These are phyloP conservation scores for Menura novaehollandiae DNA, from an alignment of 2,113 vertebrate genomes.

Conservation along the genomic window DNA sequence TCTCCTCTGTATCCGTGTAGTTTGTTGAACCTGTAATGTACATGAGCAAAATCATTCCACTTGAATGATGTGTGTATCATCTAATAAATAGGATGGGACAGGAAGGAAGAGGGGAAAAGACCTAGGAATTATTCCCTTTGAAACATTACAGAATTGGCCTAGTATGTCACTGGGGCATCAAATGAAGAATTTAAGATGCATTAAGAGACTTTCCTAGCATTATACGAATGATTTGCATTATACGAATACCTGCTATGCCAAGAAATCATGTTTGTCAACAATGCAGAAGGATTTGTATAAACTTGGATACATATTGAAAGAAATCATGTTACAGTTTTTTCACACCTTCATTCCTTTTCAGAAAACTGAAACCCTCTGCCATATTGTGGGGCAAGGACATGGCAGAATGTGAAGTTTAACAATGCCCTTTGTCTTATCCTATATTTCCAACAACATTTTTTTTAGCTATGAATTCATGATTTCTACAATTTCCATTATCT, in stretches of 20 bases:
- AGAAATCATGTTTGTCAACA: background rate
- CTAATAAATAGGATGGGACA: background rate
- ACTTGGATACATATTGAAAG: background rate
- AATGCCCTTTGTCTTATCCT: background rate
- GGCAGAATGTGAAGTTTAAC: background rate
- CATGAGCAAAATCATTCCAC: background rate
- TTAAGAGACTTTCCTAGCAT: background rate
- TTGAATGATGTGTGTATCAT: background rate
- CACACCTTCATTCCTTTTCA: background rate
- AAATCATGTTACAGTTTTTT: background rate
- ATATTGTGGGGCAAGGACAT: background rate
- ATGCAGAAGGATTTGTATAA: background rate
- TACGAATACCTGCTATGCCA: background rate
- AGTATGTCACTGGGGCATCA: background rate
- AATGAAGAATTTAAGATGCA: background rate
- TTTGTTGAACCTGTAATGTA: background rate
- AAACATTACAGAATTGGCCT: background rate
- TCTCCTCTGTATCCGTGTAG: background rate
- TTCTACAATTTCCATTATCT: background rate
- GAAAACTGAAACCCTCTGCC: background rate
- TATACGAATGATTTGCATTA: background rate
- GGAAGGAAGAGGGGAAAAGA: background rate
- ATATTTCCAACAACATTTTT: background rate
- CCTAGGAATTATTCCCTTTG: background rate
- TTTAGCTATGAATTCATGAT: background rate